phyloP scores from a whole-genome alignment of 2,888 invertebrate genomes.

The Halocaridina rubra region DNA sequence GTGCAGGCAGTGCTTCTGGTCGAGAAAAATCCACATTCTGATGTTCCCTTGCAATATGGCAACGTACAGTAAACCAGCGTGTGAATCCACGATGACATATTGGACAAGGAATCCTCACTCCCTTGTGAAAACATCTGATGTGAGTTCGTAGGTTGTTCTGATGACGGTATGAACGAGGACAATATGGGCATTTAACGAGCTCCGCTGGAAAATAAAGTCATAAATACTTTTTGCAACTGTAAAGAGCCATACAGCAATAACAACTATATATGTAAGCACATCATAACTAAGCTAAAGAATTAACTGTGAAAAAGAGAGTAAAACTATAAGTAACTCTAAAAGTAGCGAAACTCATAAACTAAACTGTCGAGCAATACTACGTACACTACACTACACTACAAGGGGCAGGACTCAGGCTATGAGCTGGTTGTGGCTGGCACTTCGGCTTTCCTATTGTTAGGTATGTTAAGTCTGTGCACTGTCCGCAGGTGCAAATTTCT shows the following conservation, averaged over 20 bases:
- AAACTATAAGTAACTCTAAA: slow-evolving; percentile 18
- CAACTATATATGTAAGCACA: slow-evolving; percentile 3
- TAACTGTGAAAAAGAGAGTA: background rate
- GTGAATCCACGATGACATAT: slow-evolving; percentile 63
- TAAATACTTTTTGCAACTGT: background rate
- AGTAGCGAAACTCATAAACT: background rate
- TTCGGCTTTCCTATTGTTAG: slow-evolving; percentile 47
- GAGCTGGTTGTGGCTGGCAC: slow-evolving; percentile 35
- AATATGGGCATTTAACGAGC: slow-evolving; percentile 63
- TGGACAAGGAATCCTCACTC: slow-evolving; percentile 62
- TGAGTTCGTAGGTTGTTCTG: slow-evolving; percentile 63
- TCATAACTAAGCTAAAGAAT: background rate
- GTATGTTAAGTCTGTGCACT: slow-evolving; percentile 56
- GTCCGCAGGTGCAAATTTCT: slow-evolving; percentile 58
- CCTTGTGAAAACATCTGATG: slow-evolving; percentile 63
- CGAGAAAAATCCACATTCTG: slow-evolving; percentile 60
- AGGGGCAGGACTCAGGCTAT: slow-evolving; percentile 38
- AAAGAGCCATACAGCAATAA: background rate
- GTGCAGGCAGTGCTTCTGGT: slow-evolving; percentile 58
- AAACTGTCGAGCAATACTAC: slow-evolving; percentile 25
- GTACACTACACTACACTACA: slow-evolving; percentile 57
- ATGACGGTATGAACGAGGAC: slow-evolving; percentile 60
- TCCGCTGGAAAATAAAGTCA: slow-evolving; percentile 46
- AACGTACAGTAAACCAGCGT: slow-evolving; percentile 63
- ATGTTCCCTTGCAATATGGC: slow-evolving; percentile 63